Evolutionary conservation across 2,888 invertebrate genomes (phyloP).

Genomic region (Ochlodes sylvanus): DNA sequence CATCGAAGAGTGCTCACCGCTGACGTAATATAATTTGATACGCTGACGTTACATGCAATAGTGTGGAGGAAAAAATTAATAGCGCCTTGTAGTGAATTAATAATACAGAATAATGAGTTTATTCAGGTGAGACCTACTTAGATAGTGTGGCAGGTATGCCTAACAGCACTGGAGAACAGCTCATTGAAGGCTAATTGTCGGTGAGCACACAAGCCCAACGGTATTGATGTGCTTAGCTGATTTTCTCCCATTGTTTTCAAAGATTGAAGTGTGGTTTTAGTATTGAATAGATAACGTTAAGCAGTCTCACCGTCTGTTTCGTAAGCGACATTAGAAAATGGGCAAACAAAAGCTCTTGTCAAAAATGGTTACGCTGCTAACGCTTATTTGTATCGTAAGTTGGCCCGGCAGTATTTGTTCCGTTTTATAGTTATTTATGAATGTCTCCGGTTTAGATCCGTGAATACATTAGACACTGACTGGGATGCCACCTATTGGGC

Average conservation of each 20-base stretch:
- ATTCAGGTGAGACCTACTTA: slow-evolving; percentile 60
- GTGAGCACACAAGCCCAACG: slow-evolving; percentile 16
- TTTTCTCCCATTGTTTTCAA: slow-evolving; percentile 34
- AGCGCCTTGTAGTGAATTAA: slow-evolving; percentile 13
- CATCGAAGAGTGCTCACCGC: neutral
- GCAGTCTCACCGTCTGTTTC: slow-evolving; percentile 8
- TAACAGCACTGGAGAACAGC: slow-evolving; percentile 14
- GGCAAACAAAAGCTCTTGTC: too few species aligned
- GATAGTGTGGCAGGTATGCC: slow-evolving; percentile 33
- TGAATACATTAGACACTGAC: too few species aligned
- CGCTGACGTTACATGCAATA: slow-evolving; percentile 20
- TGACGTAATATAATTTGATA: slow-evolving; percentile 32
- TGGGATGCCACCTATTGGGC: neutral
- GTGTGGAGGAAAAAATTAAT: neutral
- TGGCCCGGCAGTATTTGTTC: too few species aligned
- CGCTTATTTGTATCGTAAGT: too few species aligned
- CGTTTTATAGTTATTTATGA: too few species aligned
- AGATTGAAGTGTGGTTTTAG: slow-evolving; percentile 14
- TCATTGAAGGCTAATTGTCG: slow-evolving; percentile 30
- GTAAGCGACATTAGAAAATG: neutral
- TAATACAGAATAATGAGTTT: slow-evolving; percentile 44
- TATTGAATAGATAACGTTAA: slow-evolving; percentile 15
- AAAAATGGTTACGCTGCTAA: too few species aligned
- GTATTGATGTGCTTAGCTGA: slow-evolving; percentile 16
- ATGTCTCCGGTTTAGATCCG: too few species aligned